Evolutionary conservation across 2,797 vertebrate genomes (phyloP), one percentile per base, ranked within the genome.

Genomic region (Mionectes olivaceus): DNA sequence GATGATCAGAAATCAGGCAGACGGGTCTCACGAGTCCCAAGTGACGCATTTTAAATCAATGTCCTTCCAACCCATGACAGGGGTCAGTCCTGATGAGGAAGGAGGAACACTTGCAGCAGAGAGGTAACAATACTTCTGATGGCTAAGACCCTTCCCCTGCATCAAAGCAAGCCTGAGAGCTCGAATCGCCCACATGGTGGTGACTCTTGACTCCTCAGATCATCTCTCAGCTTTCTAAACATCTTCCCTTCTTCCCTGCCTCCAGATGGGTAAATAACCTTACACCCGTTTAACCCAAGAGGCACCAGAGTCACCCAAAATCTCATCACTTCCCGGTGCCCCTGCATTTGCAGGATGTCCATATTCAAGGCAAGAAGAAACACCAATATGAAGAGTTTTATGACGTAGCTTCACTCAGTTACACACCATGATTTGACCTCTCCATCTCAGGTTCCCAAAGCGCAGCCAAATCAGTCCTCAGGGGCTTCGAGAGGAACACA

Each of bases 131-230:
- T 12, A 30, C 22, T 27, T 61, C 53, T 73, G 35, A n/a, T 41
- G 55, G 16, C 28, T 21, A 11, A 63, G 12, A 84, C 12, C 33
- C 25, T 50, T 90, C 30, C 43, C 13, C 22, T 23, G 7, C 5
- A 8, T 49, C 37, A 70, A 77, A 79, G 18, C 60, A 67, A 33
- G 9, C 10, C 41, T 22, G 21, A 87, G 37, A 87, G 19, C n/a
- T 74, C 15, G 27, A 37, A 10, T 22, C 2, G 2, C 44, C 41
- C 30, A 15, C 49, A 19, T 14, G 16, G 19, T 1, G 3, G 3
- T 6, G 53, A 27, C 46, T 59, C 61, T 22, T 23, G 24, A 35
- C 13, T 76, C 46, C 28, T 79, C 63, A 71, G 44, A 27, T 32
- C 32, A 56, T 24, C 10, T 35, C 57, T 61, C 27, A 57, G 22